Conservation (phyloP, 2,888 invertebrate genomes). For the Hypsopygia costalis region DNA sequence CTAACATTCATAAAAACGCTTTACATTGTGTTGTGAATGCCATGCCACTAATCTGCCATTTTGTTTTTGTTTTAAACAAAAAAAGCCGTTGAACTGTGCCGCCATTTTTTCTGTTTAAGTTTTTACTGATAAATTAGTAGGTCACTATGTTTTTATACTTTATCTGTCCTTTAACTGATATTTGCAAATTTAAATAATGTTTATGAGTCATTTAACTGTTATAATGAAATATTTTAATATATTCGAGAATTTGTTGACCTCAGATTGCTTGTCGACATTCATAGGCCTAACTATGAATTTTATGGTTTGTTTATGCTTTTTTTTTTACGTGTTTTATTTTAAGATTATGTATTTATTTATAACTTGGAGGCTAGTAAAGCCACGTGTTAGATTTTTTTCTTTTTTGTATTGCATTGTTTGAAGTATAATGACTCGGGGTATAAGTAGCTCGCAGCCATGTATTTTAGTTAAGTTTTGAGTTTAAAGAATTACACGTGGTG, state of each 20-base stretch:
- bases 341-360: constrained; percentile 4
- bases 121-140: constrained; percentile 32
- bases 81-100: constrained; percentile 38
- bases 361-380: too few species aligned
- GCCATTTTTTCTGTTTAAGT: constrained; percentile 31
- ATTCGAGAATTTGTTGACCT: constrained; percentile 22
- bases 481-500: too few species aligned
- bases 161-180: constrained; percentile 52
- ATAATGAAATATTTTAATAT: constrained; percentile 29
- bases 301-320: constrained; percentile 31
- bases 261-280: constrained; percentile 24
- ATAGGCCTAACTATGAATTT: constrained; percentile 32
- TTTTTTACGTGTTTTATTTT: neutral
- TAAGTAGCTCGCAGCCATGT: too few species aligned
- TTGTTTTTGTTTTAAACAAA: constrained; percentile 51
- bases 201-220: constrained; percentile 32
- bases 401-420: too few species aligned
- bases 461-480: too few species aligned
- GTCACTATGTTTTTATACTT: constrained; percentile 51
- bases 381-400: too few species aligned
- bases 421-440: too few species aligned
- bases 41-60: constrained; percentile 42
- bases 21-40: constrained; percentile 35
- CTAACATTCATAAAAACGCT: constrained; percentile 23
- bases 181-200: constrained; percentile 36